phyloP scores from a whole-genome alignment of 2,797 vertebrate species.

The Glossophaga mutica region DNA sequence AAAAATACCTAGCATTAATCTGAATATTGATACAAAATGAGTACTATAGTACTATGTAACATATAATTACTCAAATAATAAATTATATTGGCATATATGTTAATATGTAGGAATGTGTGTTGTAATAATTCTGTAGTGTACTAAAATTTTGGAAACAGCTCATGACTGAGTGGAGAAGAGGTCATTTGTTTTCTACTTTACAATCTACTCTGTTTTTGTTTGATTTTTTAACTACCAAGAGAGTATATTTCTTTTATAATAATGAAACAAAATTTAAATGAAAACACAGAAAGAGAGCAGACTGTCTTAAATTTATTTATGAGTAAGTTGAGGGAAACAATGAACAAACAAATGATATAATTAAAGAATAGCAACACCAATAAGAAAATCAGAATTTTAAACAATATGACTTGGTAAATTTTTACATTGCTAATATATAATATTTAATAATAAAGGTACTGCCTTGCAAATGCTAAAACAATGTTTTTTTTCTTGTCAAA shows the following conservation, averaged over 20 bases:
- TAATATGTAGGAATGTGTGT: neutral
- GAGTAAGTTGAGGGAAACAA: neutral
- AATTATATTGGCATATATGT: neutral
- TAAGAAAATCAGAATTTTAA: constrained; percentile 41
- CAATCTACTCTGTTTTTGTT: neutral
- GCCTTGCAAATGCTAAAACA: constrained; percentile 75
- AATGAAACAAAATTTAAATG: neutral
- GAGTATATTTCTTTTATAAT: neutral
- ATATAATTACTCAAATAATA: neutral
- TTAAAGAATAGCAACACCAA: neutral
- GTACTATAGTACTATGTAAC: neutral
- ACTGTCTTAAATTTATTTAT: neutral
- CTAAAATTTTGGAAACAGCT: neutral
- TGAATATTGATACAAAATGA: neutral
- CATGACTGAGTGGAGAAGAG: neutral
- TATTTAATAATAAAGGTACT: constrained; percentile 59
- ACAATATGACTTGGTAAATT: constrained; percentile 42
- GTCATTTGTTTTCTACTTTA: neutral
- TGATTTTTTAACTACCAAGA: neutral
- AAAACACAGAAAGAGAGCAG: neutral
- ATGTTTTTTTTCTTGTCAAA: constrained; percentile 86
- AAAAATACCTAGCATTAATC: neutral
- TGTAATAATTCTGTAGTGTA: neutral
- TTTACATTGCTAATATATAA: neutral
- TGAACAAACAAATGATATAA: neutral